Base-by-base conservation (phyloP, 2,888 invertebrate genomes). In the Mongoloraphidia duomilia region DNA sequence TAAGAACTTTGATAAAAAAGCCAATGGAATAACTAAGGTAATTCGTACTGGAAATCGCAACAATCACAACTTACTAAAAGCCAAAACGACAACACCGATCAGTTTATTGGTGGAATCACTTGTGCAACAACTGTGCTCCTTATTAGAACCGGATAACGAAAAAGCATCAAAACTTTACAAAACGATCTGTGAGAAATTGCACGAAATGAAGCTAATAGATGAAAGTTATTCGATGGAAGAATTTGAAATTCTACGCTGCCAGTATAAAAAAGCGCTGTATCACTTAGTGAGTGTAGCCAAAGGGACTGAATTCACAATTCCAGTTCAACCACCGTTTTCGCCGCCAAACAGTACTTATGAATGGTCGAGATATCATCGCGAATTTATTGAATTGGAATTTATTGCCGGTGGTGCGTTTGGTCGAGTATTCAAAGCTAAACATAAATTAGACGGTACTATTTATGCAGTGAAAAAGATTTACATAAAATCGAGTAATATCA, bases 381-480 rank as follows among this genome's bases (percentile, higher is more conserved):
- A 85, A 59, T 85, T 84, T 64, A 75, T 80, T 53, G 84, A 85
- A 62, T 60, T 82, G 1, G 75, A 70, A 53, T 82, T 75, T 55
- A 81, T 85, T 52, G 84, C 82, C 50, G 74, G 74, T 13, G 85
- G 85, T 10, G 88, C 85, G 14, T 88, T 87, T 61, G 88, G 87
- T 1, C 74, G 75, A 55, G 87, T 87, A 2, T 87, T 74, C 61
- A 80, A 79, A 68, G 87, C 84, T 0, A 73, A 73, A 55, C 82
- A 88, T 61, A 77, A 82, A 59, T 63, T 88, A 6, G 89, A 89
- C 61, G 81, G 80, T 8, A 77, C 78, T 2, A 77, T 82, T 58
- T 89, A 88, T 69, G 89, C 89, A 1, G 75, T 89, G 0, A 89
- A 88, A 63, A 86, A 87, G 63, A 83, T 82, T 38, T 70, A 68